Base-by-base conservation (phyloP, 2,888 invertebrate genomes). In the Panzeria rudis region DNA sequence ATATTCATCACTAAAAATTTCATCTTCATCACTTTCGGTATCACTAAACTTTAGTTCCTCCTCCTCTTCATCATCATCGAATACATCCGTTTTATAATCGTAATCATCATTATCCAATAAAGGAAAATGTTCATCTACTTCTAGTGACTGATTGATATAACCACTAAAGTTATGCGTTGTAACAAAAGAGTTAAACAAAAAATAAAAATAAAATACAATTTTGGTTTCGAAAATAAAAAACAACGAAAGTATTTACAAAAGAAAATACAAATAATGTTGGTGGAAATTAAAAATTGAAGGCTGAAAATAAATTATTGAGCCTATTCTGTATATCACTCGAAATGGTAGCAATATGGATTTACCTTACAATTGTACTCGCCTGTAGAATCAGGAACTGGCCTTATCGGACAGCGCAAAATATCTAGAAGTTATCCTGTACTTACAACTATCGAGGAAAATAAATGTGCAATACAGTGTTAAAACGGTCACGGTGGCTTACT, bases 81-180 rank as follows among this genome's bases (percentile, higher is more conserved):
- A 89, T 62, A 89, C 77, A 84, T 89, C 90, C 32, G 88, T 88
- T 68, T 88, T 88, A 82, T 89, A 89, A 29, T 89, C 90, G 83
- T 87, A 89, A 54, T 89, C 89, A 82, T 90, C 90, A 91, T 92
- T 92, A 90, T 88, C 88, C 61, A 94, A 93, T 91, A 94, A 95
- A 93, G 97, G 97, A 94, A 97, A 97, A 93, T 97, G 95, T 94
- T 97, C 97, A 95, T 97, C 97, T 94, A 97, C 97, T 94, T 96
- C 96, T 95, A 96, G 95, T 94, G 97, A 96, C 94, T 97, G 97
- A 94, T 97, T 96, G 94, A 96, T 94, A 95, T 97, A 97, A 94
- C 97, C 97, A 96, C 97, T 97, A 96, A 44, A 61, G 29, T n/a
- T 9, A 17, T 11, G 44, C n/a, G 23, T 71, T 13, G 71, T 52